Conservation (phyloP, 2,888 invertebrate species). For the Vanessa cardui region DNA sequence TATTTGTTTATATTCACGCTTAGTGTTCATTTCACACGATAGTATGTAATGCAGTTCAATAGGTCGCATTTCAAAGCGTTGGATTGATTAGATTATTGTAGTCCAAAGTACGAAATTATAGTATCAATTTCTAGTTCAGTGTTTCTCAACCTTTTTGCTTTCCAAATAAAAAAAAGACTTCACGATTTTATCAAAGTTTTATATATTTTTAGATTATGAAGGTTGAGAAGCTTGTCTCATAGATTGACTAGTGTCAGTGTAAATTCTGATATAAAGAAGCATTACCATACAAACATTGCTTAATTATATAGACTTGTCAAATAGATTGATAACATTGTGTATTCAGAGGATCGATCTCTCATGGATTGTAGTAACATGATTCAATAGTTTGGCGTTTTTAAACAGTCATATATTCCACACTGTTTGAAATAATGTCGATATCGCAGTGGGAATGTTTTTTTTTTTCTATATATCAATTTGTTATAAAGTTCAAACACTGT, state of each 20-base stretch:
- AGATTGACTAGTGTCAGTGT: too few relatives aligned
- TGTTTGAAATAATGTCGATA: conserved; percentile 50
- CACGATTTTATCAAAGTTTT: background rate
- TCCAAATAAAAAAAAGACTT: too few relatives aligned
- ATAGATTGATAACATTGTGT: conserved; percentile 2
- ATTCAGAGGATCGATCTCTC: background rate
- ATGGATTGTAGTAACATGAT: conserved; percentile 1
- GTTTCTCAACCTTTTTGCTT: background rate
- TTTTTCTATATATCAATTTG: background rate
- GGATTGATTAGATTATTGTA: conserved; percentile 26
- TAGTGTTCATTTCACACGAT: conserved; percentile 18
- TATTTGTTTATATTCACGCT: conserved; percentile 17
- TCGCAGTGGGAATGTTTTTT: conserved; percentile 58
- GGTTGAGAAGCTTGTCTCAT: too few relatives aligned
- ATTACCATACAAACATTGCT: too few relatives aligned
- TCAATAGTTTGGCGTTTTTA: conserved; percentile 13
- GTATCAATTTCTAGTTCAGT: background rate
- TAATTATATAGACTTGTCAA: background rate
- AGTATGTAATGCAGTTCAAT: conserved; percentile 27
- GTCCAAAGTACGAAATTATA: conserved; percentile 29
- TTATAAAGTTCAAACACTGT: conserved; percentile 35
- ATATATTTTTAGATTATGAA: background rate
- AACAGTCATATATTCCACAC: conserved; percentile 53
- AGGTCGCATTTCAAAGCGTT: conserved; percentile 27
- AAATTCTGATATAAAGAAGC: too few relatives aligned